A percentile compares a stretch with the other conserved stretches of the same genome.
These are phyloP conservation scores for Notoglanidium macrostoma DNA, from an alignment of 2,797 vertebrate genomes.

Conservation along the genomic window DNA sequence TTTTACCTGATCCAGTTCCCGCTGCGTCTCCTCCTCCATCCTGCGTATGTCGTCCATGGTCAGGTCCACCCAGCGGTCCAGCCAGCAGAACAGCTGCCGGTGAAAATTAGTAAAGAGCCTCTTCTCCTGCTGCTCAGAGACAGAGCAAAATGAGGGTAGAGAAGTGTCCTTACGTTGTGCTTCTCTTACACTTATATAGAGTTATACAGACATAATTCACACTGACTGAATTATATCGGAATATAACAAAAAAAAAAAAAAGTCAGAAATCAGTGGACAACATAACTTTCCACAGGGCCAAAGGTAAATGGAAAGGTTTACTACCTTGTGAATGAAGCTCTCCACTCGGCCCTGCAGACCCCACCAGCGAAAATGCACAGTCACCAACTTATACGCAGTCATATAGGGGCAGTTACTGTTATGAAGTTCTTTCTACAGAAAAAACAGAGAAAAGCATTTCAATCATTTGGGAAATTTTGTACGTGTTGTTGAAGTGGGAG, in stretches of 20 bases:
- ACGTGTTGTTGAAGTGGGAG: background rate
- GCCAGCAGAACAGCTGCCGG: slow-evolving; percentile 74
- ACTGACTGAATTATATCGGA: no score
- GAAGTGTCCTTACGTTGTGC: background rate
- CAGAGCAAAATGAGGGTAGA: background rate
- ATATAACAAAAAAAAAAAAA: background rate
- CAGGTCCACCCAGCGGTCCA: slow-evolving; percentile 74
- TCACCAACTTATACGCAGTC: slow-evolving; percentile 74
- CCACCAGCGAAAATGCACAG: slow-evolving; percentile 74
- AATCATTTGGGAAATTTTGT: background rate
- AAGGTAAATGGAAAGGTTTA: background rate
- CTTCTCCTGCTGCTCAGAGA: slow-evolving; percentile 69
- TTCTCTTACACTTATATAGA: background rate
- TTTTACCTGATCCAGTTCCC: slow-evolving; percentile 71
- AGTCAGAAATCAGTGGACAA: background rate
- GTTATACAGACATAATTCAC: background rate
- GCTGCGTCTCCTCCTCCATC: slow-evolving; percentile 70
- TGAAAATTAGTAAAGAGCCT: slow-evolving; percentile 74
- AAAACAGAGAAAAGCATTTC: background rate
- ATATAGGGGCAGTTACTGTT: slow-evolving; percentile 71
- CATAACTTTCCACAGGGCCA: background rate
- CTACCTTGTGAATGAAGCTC: slow-evolving; percentile 72
- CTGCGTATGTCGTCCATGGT: slow-evolving; percentile 71
- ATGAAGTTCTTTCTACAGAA: slow-evolving; percentile 67
- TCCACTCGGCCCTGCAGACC: slow-evolving; percentile 71